Percentiles rank a stretch among this genome's conserved stretches.
Evolutionary conservation across 2,888 invertebrate species (phyloP).

Genomic region (Habrosyne pyritoides): DNA sequence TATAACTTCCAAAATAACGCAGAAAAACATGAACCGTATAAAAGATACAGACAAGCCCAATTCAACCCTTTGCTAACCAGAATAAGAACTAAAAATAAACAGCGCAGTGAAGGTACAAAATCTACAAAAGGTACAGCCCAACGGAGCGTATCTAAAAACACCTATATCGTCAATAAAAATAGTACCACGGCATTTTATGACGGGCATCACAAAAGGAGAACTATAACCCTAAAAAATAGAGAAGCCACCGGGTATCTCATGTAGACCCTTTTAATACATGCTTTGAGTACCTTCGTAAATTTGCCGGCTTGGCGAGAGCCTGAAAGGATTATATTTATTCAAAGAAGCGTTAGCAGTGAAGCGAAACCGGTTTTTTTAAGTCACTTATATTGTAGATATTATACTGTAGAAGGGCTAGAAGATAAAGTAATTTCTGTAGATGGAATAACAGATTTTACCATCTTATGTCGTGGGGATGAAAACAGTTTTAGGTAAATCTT

Average conservation of each 20-base stretch:
- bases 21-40: background rate
- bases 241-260: constrained; percentile 21
- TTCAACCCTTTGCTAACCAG: background rate
- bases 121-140: background rate
- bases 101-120: background rate
- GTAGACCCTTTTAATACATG: constrained; percentile 32
- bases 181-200: constrained; percentile 27
- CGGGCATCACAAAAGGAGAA: constrained; percentile 22
- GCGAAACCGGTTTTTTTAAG: background rate
- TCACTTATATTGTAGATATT: background rate
- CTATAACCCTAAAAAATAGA: constrained; percentile 15
- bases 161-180: constrained; percentile 25
- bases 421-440: background rate
- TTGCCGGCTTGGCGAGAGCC: background rate
- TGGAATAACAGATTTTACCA: background rate
- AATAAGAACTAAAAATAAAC: background rate
- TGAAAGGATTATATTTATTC: constrained; percentile 21
- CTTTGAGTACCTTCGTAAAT: constrained; percentile 21
- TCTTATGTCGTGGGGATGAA: background rate
- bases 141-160: constrained; percentile 11
- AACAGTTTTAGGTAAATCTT: background rate
- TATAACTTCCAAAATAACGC: background rate
- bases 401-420: background rate
- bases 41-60: background rate
- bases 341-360: background rate